A percentile compares a stretch with the other conserved stretches of the same genome.
Conservation (phyloP, 2,113 vertebrate genomes). For the Microtus pennsylvanicus region DNA sequence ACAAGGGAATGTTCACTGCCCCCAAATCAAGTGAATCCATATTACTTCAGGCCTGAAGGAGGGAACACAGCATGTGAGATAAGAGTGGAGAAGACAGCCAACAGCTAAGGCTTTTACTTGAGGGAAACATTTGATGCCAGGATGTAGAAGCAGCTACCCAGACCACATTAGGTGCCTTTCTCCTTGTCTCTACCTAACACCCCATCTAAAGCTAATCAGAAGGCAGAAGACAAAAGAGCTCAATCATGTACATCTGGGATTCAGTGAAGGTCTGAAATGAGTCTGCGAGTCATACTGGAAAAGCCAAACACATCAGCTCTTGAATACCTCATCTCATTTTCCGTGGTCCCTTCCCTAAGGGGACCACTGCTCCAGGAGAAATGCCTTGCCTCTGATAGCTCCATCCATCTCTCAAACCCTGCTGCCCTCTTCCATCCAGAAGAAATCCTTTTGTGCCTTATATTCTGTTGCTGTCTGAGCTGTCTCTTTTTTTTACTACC, state of each 20-base stretch:
- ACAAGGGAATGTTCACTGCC: background rate
- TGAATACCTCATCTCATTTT: background rate
- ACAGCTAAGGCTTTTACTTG: background rate
- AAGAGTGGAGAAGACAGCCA: fast-evolving
- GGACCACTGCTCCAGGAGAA: background rate
- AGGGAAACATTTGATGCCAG: background rate
- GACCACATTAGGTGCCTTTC: background rate
- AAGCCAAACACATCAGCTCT: background rate
- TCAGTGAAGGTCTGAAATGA: background rate
- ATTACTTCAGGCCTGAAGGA: background rate
- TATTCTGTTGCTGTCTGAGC: background rate
- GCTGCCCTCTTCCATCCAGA: background rate
- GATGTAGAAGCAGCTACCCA: background rate
- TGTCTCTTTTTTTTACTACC: background rate
- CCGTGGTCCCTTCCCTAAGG: background rate
- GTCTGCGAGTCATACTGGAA: background rate
- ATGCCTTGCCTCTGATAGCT: background rate
- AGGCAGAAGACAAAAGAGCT: background rate
- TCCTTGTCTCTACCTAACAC: background rate
- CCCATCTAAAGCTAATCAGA: background rate
- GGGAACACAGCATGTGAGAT: background rate
- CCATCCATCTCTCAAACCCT: background rate
- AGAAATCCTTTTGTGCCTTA: background rate
- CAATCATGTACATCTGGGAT: background rate
- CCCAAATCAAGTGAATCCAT: background rate